Conservation (phyloP, 2,888 invertebrate genomes). For the Hyles lineata region DNA sequence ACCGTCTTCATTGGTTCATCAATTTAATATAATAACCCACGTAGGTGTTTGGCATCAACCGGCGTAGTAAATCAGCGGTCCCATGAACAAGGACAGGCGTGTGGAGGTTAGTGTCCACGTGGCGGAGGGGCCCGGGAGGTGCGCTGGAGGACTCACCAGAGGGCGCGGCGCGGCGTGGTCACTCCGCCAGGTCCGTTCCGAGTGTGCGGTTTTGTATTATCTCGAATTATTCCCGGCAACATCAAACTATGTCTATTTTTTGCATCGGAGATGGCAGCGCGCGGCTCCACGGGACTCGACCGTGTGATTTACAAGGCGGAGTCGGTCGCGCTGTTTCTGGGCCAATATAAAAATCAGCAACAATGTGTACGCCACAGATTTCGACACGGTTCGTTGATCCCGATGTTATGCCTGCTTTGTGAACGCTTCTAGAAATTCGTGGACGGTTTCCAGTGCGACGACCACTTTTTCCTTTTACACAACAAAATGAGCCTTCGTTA, state of each 20-base stretch:
- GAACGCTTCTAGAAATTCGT: slow-evolving; percentile 13
- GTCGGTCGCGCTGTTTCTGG: slow-evolving; percentile 74
- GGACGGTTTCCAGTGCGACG: background rate
- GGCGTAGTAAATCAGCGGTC: slow-evolving; percentile 63
- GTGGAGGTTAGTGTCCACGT: slow-evolving; percentile 50
- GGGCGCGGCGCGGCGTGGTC: slow-evolving; percentile 65
- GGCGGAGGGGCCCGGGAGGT: slow-evolving; percentile 40
- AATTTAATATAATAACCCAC: slow-evolving; percentile 34
- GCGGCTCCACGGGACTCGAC: slow-evolving; percentile 67
- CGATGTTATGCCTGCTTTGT: slow-evolving; percentile 38
- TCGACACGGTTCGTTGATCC: slow-evolving; percentile 68
- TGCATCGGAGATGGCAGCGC: slow-evolving; percentile 66
- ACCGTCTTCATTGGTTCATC: background rate
- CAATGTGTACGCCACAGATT: slow-evolving; percentile 49
- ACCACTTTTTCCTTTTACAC: background rate
- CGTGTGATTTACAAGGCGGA: slow-evolving; percentile 75
- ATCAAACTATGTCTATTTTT: slow-evolving; percentile 81
- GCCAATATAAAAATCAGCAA: slow-evolving; percentile 68
- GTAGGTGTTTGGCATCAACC: slow-evolving; percentile 69
- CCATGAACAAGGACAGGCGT: slow-evolving; percentile 56
- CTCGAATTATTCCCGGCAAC: slow-evolving; percentile 74
- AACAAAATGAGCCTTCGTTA: slow-evolving; percentile 5
- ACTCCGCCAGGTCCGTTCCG: slow-evolving; percentile 61
- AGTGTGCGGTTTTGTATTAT: slow-evolving; percentile 74
- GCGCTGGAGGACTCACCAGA: slow-evolving; percentile 68